Base-by-base conservation (phyloP, 1,140 invertebrate genomes). In the Aphis craccivora region DNA sequence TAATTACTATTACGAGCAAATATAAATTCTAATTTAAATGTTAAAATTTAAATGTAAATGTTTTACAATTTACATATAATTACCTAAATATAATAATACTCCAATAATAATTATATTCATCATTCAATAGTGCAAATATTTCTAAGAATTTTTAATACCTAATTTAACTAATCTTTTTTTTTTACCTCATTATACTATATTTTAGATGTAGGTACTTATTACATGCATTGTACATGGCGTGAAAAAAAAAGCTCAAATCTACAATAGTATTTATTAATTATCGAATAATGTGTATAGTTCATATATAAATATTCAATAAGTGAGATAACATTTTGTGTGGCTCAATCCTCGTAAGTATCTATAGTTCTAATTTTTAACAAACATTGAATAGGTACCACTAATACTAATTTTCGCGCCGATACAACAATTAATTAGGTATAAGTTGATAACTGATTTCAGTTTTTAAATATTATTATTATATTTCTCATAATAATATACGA, bases 301-400 rank as follows among this genome's bases (percentile, higher is more conserved):
- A n/a, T 76, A 76, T 14, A 2, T 18, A 14, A n/a, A 18, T 14
- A 76, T 76, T n/a, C 14, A 5, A n/a, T n/a, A 76, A 76, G 60
- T 35, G 5, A 76, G 60, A 76, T 76, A 76, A 76, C 9, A 76
- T 9, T 35, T 76, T n/a, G 14, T 76, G 23, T 76, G 60, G 30
- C 4, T n/a, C 60, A 76, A n/a, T n/a, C 4, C 30, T 76, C 4
- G 30, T 76, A 76, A 76, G 60, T 67, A 18, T 30, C 4, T 67
- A n/a, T 67, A n/a, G 30, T 76, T 76, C 60, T n/a, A n/a, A 76
- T n/a, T 76, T 76, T n/a, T n/a, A n/a, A 76, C 60, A 76, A n/a
- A n/a, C 60, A 76, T 76, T 76, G 60, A 76, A 76, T 76, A n/a
- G n/a, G n/a, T n/a, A n/a, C 4, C 60, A 76, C 60, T 76, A 76